phyloP scores from a whole-genome alignment of 2,797 vertebrate species.

The Darevskia nairensis region DNA sequence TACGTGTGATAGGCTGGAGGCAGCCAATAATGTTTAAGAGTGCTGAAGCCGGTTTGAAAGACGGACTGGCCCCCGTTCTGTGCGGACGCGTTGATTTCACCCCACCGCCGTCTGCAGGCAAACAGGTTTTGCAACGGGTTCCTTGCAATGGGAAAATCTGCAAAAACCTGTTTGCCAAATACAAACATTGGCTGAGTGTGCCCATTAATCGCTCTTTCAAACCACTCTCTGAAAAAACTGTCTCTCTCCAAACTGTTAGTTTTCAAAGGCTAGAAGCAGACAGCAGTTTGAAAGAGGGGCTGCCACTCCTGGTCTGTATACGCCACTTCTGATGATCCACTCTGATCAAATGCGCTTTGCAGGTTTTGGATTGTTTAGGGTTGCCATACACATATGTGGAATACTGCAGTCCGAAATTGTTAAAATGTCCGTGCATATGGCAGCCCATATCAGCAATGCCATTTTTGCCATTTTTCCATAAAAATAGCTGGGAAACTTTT shows the following conservation, averaged over 20 bases:
- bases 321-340: background rate
- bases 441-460: no score
- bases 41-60: background rate
- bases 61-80: background rate
- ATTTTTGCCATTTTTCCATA: no score
- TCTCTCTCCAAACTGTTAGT: background rate
- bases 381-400: no score
- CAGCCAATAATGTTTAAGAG: background rate
- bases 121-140: background rate
- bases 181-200: background rate
- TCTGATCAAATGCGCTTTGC: conserved; percentile 2
- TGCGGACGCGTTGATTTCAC: background rate
- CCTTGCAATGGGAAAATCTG: background rate
- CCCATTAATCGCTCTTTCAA: background rate
- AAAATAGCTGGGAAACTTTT: no score
- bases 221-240: background rate
- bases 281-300: background rate
- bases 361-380: background rate
- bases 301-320: background rate
- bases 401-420: no score
- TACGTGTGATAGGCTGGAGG: background rate
- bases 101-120: background rate
- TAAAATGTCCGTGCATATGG: no score
- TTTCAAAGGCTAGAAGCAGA: background rate
- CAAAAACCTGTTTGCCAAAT: background rate